phyloP scores from a whole-genome alignment of 2,888 invertebrate species.

The Oxytorus armatus region DNA sequence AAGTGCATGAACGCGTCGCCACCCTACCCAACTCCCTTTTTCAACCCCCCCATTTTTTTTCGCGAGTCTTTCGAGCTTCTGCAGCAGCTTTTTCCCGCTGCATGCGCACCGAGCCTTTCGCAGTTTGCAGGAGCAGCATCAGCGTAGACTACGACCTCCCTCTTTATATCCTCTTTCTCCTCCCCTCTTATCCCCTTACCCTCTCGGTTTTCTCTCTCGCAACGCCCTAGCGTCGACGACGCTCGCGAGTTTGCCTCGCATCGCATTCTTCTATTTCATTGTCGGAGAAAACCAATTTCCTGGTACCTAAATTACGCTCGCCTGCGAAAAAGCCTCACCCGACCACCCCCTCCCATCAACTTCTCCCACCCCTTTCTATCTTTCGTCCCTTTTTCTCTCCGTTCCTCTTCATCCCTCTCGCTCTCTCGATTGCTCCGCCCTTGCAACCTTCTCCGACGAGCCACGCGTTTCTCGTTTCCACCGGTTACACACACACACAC shows the following conservation, averaged over 20 bases:
- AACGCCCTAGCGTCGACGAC: slow-evolving; percentile 54
- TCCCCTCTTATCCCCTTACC: slow-evolving; percentile 22
- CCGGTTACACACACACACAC: slow-evolving; percentile 16
- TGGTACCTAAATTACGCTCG: slow-evolving; percentile 84
- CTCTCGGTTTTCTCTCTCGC: slow-evolving; percentile 33
- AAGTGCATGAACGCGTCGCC: slow-evolving; percentile 68
- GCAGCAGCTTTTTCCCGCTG: slow-evolving; percentile 65
- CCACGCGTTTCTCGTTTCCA: slow-evolving; percentile 61
- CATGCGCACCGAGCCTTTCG: slow-evolving; percentile 31
- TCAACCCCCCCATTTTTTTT: not conserved
- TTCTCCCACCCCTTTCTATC: slow-evolving; percentile 21
- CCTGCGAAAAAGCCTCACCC: slow-evolving; percentile 80
- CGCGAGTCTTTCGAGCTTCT: slow-evolving; percentile 66
- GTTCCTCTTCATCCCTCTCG: slow-evolving; percentile 25
- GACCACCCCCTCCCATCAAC: slow-evolving; percentile 32
- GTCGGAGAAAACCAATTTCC: slow-evolving; percentile 85
- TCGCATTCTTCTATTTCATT: slow-evolving; percentile 85
- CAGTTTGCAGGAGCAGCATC: slow-evolving; percentile 61
- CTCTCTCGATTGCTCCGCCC: slow-evolving; percentile 33
- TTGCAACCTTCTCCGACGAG: slow-evolving; percentile 34
- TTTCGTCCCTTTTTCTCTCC: slow-evolving; percentile 21
- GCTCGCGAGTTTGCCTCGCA: slow-evolving; percentile 73
- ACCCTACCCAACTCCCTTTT: slow-evolving; percentile 13
- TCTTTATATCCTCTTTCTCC: slow-evolving; percentile 29
- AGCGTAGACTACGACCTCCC: slow-evolving; percentile 45